These are phyloP conservation scores for Monoplex corrugatus DNA, from an alignment of 2,888 invertebrate species.

Conservation along the genomic window DNA sequence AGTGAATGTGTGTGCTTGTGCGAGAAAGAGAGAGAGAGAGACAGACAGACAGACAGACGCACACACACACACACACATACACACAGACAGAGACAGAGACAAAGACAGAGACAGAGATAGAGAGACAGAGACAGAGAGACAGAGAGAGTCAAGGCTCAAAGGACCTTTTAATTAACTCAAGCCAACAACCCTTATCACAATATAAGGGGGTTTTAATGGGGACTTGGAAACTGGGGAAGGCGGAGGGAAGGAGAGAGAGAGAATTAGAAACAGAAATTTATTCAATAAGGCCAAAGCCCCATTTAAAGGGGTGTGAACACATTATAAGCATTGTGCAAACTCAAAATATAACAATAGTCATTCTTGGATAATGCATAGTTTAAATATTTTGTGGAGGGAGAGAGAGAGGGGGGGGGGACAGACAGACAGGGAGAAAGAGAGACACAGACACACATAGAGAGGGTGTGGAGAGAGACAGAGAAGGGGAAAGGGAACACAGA, in stretches of 20 bases:
- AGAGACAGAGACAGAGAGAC: not conserved
- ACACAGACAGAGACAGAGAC: not conserved
- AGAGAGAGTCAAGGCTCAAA: not conserved
- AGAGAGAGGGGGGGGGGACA: not conserved
- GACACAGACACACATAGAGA: too few relatives aligned
- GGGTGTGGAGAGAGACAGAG: not conserved
- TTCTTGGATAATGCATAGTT: too few relatives aligned
- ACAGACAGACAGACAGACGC: not conserved
- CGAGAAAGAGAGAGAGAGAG: slow-evolving; percentile 12
- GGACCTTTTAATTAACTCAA: too few relatives aligned
- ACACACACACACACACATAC: not conserved
- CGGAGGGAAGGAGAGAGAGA: not conserved
- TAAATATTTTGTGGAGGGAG: too few relatives aligned
- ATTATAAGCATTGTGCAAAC: too few relatives aligned
- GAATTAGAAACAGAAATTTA: not conserved
- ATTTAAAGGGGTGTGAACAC: too few relatives aligned
- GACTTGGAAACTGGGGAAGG: not conserved
- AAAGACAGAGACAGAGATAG: too few relatives aligned
- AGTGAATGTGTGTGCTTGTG: not conserved
- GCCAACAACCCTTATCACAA: too few relatives aligned
- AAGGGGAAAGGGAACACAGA: not conserved
- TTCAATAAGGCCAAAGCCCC: too few relatives aligned
- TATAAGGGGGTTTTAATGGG: not conserved
- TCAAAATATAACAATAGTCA: too few relatives aligned
- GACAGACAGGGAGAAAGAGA: not conserved